Conservation (phyloP, 2,797 vertebrate species). For the Odontamblyopus rebecca region DNA sequence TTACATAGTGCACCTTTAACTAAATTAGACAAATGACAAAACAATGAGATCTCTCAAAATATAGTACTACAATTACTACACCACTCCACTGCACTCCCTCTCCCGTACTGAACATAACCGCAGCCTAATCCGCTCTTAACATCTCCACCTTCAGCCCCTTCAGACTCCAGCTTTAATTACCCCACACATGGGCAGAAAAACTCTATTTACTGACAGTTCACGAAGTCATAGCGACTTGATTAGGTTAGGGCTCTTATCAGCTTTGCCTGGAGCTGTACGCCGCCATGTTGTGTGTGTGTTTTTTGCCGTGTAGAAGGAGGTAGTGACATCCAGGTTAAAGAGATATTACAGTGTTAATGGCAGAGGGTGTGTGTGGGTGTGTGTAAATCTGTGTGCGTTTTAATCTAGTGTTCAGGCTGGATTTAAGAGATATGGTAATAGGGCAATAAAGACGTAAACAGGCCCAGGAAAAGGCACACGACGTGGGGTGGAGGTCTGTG, state of each 20-base stretch:
- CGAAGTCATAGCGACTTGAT: constrained; percentile 71
- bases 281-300: constrained; percentile 43
- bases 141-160: constrained; percentile 16
- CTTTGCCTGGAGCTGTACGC: constrained; percentile 67
- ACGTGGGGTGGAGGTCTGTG: background rate
- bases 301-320: constrained; percentile 65
- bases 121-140: background rate
- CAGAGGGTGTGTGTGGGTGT: constrained; percentile 49
- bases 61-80: too few species aligned
- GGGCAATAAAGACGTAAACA: constrained; percentile 26
- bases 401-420: constrained; percentile 62
- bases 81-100: too few species aligned
- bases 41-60: too few species aligned
- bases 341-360: constrained; percentile 73
- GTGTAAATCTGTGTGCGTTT: constrained; percentile 46
- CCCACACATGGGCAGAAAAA: constrained; percentile 57
- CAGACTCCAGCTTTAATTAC: constrained; percentile 64
- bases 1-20: too few species aligned
- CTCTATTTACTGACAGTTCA: constrained; percentile 74
- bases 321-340: constrained; percentile 71
- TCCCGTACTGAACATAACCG: too few species aligned
- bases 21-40: too few species aligned
- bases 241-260: constrained; percentile 74
- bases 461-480: background rate
- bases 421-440: constrained; percentile 56